Evolutionary conservation across 2,888 invertebrate species (phyloP).

Genomic region (Labia minor): DNA sequence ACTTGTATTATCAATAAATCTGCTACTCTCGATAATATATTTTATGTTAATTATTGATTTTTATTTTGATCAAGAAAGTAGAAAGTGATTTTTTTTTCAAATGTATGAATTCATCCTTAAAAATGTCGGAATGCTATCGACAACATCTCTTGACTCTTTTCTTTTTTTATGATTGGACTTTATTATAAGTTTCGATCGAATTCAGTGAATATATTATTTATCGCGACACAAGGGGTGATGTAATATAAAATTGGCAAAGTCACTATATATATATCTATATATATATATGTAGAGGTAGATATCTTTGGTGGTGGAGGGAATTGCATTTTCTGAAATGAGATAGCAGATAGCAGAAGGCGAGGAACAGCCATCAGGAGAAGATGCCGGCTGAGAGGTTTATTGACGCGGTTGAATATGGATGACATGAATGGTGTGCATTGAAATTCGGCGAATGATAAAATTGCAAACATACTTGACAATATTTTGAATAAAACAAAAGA

Average conservation of each 20-base stretch:
- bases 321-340: neutral
- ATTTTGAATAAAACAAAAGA: neutral
- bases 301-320: neutral
- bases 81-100: too few relatives aligned
- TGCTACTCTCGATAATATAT: too few relatives aligned
- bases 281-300: neutral
- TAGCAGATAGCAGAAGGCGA: neutral
- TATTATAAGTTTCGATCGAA: neutral
- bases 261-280: neutral
- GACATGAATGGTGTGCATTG: too few relatives aligned
- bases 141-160: too few relatives aligned
- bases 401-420: neutral
- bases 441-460: neutral
- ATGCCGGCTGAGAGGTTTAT: neutral
- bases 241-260: neutral
- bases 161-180: neutral
- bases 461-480: neutral
- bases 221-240: neutral
- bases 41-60: too few relatives aligned
- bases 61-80: too few relatives aligned
- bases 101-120: too few relatives aligned
- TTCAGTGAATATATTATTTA: constrained; percentile 13
- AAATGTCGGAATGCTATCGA: too few relatives aligned
- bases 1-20: too few relatives aligned
- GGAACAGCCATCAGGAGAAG: neutral